Evolutionary conservation across 2,113 vertebrate species (phyloP), one percentile per base, ranked within the genome.

Genomic region (Myotis davidii): DNA sequence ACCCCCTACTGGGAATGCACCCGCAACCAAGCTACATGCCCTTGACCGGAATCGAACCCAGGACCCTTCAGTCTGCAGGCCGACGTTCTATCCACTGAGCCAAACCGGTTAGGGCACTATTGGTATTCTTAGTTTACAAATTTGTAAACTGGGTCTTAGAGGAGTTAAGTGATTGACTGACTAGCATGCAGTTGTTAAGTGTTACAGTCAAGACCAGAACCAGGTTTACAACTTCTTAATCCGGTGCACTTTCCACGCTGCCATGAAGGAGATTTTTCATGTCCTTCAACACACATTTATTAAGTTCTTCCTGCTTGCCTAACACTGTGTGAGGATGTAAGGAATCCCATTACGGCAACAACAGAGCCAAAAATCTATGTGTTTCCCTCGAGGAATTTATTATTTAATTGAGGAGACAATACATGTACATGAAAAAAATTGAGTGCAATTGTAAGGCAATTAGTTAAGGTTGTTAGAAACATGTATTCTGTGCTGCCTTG

Each of bases 341-440:
- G 37, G 20, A 72, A 70, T 82, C 61, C n/a, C 23, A 45, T 23
- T 69, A 88, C 56, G 54, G 25, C 52, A 76, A 86, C 21, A 92
- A 77, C 56, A 83, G 20, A 54, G 76, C 83, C 54, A 88, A 74
- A 74, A 93, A 52, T 73, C 17, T 25, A 21, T 59, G 27, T 72
- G 9, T 61, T 91, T 93, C 23, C 32, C 45, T 93, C 4, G 8
- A 85, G 59, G 59, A 29, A 29, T 48, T 88, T 61, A 48, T 73
- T 59, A 79, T 85, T 97, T 92, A 94, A 73, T 48, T 92, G 92
- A 74, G 32, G 89, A 78, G 34, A 85, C 64, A 92, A 65, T 74
- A 37, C 6, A 69, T 37, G 6, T 69, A 73, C 59, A 79, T 88
- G 85, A 77, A 70, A 90, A 79, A 91, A 69, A 88, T 9, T 16